Evolutionary conservation across 2,113 vertebrate genomes (phyloP), one percentile per base, ranked within the genome.

Genomic region (Campylomormyrus numenius): DNA sequence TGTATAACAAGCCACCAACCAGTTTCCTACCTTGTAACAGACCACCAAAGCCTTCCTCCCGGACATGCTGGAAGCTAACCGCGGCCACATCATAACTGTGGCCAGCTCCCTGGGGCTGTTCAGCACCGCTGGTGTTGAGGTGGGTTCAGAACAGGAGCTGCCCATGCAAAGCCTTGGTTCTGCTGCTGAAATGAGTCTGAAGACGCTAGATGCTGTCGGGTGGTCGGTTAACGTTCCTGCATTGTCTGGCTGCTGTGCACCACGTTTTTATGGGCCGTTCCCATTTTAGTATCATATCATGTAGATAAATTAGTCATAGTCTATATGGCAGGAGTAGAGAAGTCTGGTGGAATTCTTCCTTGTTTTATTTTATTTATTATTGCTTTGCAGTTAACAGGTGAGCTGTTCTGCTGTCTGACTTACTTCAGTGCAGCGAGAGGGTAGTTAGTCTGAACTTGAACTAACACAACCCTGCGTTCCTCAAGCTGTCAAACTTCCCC

Each of bases 41-140:
- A 98, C 97, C 42, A 96, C 97, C 52, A 98, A 98, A 93, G 97
- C 97, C 21, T 98, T 98, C 92, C 97, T 97, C 91, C 97, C 97
- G 19, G 97, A 97, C 89, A 98, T 98, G 97, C 94, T 98, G 93
- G 97, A 98, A 93, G 94, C 96, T 92, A 98, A 98, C 93, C 96
- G 97, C 0, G 97, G 97, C 31, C 97, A 98, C 88, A 97, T 98
- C 15, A 97, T 98, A 91, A 97, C 97, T 10, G 96, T 98, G 49
- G 97, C 97, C n/a, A 98, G 97, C 91, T 97, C 97, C 56, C 90
- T 98, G 93, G 97, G 97, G 46, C 92, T 98, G 86, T 97, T 98
- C 94, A 97, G 96, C 90, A 97, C 97, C 35, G 97, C 97, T 91
- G 97, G 97, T 94, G 96, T 98, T 5, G 97, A 98, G 97, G 97